Percentiles rank a stretch among this genome's conserved stretches.
Conservation (phyloP, 2,797 vertebrate genomes). For the Sebastes flavidus region DNA sequence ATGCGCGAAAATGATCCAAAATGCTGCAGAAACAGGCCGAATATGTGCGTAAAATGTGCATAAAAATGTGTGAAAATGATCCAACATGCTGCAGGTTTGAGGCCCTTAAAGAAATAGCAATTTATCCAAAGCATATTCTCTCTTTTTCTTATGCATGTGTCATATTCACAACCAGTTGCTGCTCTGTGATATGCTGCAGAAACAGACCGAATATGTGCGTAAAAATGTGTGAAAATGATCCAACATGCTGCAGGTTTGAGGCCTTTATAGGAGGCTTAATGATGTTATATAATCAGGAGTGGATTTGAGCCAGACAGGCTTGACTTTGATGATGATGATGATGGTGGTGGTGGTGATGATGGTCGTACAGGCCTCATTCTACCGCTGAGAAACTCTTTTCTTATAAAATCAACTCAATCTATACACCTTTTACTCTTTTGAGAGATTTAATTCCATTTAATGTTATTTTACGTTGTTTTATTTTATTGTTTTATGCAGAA, state of each 20-base stretch:
- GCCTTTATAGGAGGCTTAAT: neutral
- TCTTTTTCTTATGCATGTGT: neutral
- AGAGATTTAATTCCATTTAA: rapidly evolving
- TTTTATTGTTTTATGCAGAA: neutral
- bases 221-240: neutral
- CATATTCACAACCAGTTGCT: slow-evolving; percentile 36
- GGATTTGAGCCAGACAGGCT: slow-evolving; percentile 40
- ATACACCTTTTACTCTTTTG: neutral
- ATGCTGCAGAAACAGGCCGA: too few species aligned
- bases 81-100: too few species aligned
- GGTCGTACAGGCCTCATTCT: slow-evolving; percentile 40
- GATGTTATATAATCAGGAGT: neutral
- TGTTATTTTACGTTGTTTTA: neutral
- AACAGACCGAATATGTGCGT: neutral
- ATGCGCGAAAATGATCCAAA: too few species aligned
- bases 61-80: too few species aligned
- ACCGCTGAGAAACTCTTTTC: neutral
- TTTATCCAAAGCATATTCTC: neutral
- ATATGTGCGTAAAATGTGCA: too few species aligned
- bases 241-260: neutral
- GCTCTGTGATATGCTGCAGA: slow-evolving; percentile 28
- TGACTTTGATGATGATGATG: slow-evolving; percentile 39
- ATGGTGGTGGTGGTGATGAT: slow-evolving; percentile 17
- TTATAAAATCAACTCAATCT: neutral
- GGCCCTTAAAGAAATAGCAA: neutral